phyloP scores from a whole-genome alignment of 1,140 invertebrate genomes.

The Ceratoteleas bidentatus region DNA sequence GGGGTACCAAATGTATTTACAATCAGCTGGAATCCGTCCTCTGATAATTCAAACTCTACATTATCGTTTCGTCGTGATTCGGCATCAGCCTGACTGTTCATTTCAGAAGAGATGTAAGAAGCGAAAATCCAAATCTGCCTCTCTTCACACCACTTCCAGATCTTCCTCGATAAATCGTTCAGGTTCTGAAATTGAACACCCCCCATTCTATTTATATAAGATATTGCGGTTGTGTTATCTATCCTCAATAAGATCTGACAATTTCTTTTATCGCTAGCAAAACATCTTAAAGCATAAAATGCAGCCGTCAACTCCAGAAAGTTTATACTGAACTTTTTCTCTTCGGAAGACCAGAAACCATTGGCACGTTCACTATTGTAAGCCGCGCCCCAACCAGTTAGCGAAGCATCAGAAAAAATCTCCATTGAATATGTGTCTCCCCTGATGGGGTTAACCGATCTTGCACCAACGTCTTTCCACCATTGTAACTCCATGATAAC shows the following conservation, averaged over 20 bases:
- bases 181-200: neutral
- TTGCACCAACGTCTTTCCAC: neutral
- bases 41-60: neutral
- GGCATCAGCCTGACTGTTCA: neutral
- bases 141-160: slow-evolving; percentile 28
- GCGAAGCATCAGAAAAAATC: neutral
- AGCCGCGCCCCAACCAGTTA: neutral
- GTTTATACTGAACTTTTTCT: neutral
- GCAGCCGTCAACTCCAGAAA: neutral
- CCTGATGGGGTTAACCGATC: neutral
- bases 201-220: slow-evolving; percentile 42
- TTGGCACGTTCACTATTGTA: neutral
- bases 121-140: neutral
- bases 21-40: neutral
- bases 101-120: neutral
- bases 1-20: neutral
- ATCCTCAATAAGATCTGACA: neutral
- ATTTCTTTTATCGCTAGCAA: neutral
- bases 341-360: neutral
- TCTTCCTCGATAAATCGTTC: slow-evolving; percentile 12
- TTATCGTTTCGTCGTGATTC: neutral
- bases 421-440: neutral
- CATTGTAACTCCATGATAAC: neutral
- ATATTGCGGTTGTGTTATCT: neutral
- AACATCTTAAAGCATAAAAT: neutral